Evolutionary conservation across 2,113 vertebrate genomes (phyloP).

Genomic region (Labrus mixtus): DNA sequence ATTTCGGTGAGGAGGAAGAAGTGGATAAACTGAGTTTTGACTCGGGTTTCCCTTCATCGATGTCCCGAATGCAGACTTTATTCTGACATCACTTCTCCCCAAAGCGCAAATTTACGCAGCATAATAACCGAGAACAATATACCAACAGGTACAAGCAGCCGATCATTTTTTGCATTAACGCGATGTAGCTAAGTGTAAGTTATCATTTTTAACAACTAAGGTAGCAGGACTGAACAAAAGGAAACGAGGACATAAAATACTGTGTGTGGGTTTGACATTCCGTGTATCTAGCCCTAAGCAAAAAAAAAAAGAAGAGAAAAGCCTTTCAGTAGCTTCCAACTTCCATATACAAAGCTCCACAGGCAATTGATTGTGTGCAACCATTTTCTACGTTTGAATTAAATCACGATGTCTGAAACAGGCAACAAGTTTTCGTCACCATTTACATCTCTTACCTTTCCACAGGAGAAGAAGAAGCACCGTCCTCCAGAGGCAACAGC

Average conservation of each 20-base stretch:
- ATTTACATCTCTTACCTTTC: slow-evolving; percentile 63
- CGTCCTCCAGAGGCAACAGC: slow-evolving; percentile 60
- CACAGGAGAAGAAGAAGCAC: slow-evolving; percentile 61
- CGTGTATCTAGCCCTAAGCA: too few relatives aligned
- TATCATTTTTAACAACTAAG: neutral
- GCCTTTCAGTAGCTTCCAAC: too few relatives aligned
- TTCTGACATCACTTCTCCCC: slow-evolving; percentile 1
- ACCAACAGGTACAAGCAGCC: neutral
- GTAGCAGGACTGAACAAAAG: neutral
- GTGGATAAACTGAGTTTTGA: neutral
- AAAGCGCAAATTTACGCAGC: neutral
- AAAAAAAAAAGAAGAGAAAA: too few relatives aligned
- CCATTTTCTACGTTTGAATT: neutral
- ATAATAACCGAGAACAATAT: neutral
- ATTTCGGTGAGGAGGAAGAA: neutral
- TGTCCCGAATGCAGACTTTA: neutral
- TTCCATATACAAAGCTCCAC: neutral
- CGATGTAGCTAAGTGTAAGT: neutral
- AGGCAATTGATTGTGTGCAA: neutral
- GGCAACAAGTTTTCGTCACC: slow-evolving; percentile 55
- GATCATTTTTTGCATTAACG: too few relatives aligned
- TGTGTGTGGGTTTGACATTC: neutral
- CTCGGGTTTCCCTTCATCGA: neutral
- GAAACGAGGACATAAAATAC: neutral
- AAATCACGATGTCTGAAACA: slow-evolving; percentile 3